Percentiles rank a stretch among this genome's conserved stretches.
Evolutionary conservation across 2,797 vertebrate genomes (phyloP).

Genomic region (Halcyon smyrnensis): DNA sequence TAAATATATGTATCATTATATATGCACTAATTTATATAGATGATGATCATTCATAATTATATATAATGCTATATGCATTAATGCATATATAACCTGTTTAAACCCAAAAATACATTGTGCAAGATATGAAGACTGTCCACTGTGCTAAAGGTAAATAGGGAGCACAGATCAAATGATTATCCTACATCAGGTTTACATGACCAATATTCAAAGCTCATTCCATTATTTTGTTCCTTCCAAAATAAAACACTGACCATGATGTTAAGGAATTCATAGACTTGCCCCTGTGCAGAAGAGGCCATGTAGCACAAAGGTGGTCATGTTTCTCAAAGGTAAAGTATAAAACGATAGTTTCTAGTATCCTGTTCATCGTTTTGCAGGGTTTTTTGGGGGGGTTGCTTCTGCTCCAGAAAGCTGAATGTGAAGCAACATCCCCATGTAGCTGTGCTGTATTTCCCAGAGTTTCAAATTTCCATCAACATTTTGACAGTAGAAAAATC

Average conservation of each 20-base stretch:
- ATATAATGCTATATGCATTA: neutral
- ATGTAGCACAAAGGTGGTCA: neutral
- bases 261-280: neutral
- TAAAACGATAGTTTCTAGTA: neutral
- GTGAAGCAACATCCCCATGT: neutral
- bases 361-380: neutral
- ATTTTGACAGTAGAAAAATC: neutral
- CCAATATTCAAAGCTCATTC: neutral
- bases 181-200: neutral
- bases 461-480: neutral
- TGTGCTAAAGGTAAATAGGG: neutral
- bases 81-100: neutral
- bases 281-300: neutral
- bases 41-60: neutral
- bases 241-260: neutral
- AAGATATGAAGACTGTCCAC: neutral
- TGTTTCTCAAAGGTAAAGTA: neutral
- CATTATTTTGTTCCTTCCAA: neutral
- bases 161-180: neutral
- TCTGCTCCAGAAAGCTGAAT: neutral
- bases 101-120: neutral
- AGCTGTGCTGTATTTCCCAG: neutral
- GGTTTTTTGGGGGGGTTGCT: fast-evolving
- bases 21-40: neutral
- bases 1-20: neutral